Percentiles rank a stretch among this genome's conserved stretches.
Evolutionary conservation across 1,140 invertebrate species (phyloP).

Genomic region (Batillaria attramentaria): DNA sequence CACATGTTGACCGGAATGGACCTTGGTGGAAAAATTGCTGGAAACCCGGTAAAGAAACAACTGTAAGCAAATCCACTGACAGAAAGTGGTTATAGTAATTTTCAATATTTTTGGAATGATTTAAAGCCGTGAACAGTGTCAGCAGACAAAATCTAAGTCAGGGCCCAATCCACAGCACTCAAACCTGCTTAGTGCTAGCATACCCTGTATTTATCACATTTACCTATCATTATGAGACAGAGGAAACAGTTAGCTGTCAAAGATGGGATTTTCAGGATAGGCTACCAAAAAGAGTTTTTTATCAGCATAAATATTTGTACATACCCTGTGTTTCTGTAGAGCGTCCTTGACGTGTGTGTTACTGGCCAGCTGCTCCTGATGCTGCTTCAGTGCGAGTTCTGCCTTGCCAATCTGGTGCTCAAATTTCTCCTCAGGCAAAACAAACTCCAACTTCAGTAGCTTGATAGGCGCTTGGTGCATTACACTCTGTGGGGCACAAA

Average conservation of each 20-base stretch:
- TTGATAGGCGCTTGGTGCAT: constrained; percentile 86
- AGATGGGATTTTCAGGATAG: too few relatives aligned
- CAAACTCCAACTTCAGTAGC: constrained; percentile 90
- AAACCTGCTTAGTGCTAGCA: too few relatives aligned
- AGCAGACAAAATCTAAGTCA: too few relatives aligned
- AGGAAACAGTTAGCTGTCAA: too few relatives aligned
- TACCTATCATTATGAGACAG: too few relatives aligned
- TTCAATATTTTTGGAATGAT: too few relatives aligned
- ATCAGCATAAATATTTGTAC: constrained; percentile 4
- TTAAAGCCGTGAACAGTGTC: too few relatives aligned
- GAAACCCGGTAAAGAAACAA: too few relatives aligned
- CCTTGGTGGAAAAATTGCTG: constrained; percentile 77
- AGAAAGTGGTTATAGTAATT: not conserved
- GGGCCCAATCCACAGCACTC: too few relatives aligned
- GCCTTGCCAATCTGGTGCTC: constrained; percentile 89
- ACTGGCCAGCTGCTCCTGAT: constrained; percentile 81
- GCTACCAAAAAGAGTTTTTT: too few relatives aligned
- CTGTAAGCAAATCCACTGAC: too few relatives aligned
- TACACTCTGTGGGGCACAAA: constrained; percentile 81
- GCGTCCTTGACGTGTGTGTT: constrained; percentile 87
- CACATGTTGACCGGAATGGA: constrained; percentile 80
- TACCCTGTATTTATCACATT: too few relatives aligned
- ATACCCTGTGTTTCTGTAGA: constrained; percentile 79
- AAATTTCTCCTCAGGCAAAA: constrained; percentile 88
- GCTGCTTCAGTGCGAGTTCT: constrained; percentile 87